A percentile compares a stretch with the other conserved stretches of the same genome.
These are phyloP conservation scores for Sebastes kiyomatsui DNA, from an alignment of 2,797 vertebrate genomes.

Conservation along the genomic window DNA sequence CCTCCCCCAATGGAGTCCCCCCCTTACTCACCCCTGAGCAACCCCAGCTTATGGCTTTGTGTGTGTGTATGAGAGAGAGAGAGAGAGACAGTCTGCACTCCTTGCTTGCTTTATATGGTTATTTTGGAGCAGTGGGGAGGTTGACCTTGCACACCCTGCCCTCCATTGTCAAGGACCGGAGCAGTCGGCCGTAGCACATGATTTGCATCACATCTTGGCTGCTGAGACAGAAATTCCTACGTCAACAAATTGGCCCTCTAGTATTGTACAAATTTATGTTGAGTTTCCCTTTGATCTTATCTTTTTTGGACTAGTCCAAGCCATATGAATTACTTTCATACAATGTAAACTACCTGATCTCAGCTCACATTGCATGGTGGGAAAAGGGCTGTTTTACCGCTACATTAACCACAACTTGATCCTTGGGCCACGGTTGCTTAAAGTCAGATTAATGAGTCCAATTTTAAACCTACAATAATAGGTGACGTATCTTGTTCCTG, in stretches of 20 bases:
- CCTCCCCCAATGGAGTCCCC: not conserved
- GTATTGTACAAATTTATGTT: not conserved
- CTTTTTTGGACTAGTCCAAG: not conserved
- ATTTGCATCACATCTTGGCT: slow-evolving; percentile 66
- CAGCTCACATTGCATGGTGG: not conserved
- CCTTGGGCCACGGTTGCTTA: not conserved
- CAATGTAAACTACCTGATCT: not conserved
- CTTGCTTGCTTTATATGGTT: slow-evolving; percentile 79
- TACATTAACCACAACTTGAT: slow-evolving; percentile 8
- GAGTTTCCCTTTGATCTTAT: not conserved
- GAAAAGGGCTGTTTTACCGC: not conserved
- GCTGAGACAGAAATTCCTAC: slow-evolving; percentile 27
- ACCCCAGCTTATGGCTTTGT: slow-evolving; percentile 30
- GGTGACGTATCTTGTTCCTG: slow-evolving; percentile 23
- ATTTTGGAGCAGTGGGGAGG: slow-evolving; percentile 56
- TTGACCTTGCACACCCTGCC: slow-evolving; percentile 67
- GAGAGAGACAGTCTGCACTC: slow-evolving; percentile 2
- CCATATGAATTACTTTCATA: not conserved
- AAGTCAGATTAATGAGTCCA: not conserved
- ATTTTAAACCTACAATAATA: slow-evolving; percentile 18
- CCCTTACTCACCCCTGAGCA: slow-evolving; percentile 27
- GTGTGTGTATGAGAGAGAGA: slow-evolving; percentile 1
- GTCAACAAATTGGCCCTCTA: slow-evolving; percentile 20
- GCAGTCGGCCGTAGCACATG: slow-evolving; percentile 48
- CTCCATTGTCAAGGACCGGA: slow-evolving; percentile 62